Evolutionary conservation across 2,113 vertebrate species (phyloP).

Genomic region (Acinonyx jubatus): DNA sequence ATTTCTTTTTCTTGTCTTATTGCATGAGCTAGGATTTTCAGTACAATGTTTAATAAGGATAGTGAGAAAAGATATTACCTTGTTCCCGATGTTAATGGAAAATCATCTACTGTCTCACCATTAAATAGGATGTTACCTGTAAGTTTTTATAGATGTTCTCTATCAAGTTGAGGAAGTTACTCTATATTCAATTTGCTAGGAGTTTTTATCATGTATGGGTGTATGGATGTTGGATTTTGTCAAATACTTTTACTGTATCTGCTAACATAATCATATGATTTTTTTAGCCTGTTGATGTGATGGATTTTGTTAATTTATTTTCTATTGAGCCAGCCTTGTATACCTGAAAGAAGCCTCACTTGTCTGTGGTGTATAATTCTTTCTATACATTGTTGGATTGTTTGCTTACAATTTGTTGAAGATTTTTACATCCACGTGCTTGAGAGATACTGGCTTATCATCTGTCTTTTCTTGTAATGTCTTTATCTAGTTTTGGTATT

Average conservation of each 20-base stretch:
- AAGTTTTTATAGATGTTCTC: not conserved
- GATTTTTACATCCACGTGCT: not conserved
- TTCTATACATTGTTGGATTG: not conserved
- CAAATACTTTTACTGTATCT: too few species aligned
- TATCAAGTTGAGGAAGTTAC: not conserved
- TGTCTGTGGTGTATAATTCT: not conserved
- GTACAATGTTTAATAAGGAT: not conserved
- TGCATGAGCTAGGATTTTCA: not conserved
- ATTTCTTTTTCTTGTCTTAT: not conserved
- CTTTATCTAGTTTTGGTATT: not conserved
- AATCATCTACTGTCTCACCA: not conserved
- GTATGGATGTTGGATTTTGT: too few species aligned
- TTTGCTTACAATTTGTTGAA: not conserved
- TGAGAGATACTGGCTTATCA: not conserved
- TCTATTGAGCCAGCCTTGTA: not conserved
- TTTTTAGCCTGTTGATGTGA: too few species aligned
- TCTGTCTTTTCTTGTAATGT: not conserved
- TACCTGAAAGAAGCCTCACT: not conserved
- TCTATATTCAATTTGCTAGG: not conserved
- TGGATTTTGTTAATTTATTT: not conserved
- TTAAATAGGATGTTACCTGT: not conserved
- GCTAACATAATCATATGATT: too few species aligned
- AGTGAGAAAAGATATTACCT: not conserved
- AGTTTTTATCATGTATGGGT: too few species aligned
- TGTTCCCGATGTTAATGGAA: not conserved